Conservation (phyloP, 2,113 vertebrate genomes). For the Orientallactaga bullata region DNA sequence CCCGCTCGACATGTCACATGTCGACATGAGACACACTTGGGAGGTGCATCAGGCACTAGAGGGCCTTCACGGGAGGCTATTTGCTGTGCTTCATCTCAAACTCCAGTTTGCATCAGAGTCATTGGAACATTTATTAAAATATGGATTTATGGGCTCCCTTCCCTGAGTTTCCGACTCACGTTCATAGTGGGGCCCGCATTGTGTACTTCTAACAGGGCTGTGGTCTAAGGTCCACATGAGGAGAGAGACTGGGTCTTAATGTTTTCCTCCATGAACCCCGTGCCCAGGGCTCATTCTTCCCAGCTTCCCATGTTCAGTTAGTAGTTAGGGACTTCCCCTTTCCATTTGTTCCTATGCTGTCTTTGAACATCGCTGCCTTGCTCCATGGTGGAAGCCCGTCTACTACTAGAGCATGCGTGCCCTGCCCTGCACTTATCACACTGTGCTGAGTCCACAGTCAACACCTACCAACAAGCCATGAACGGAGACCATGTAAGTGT, state of each 20-base stretch:
- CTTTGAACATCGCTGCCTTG: not conserved
- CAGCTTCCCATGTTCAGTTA: not conserved
- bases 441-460: conserved; percentile 45
- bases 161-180: not conserved
- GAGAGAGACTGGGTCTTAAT: fast-evolving
- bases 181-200: not conserved
- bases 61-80: fast-evolving
- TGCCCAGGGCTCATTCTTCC: not conserved
- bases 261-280: not conserved
- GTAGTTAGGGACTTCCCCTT: not conserved
- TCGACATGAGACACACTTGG: fast-evolving
- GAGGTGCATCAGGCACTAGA: fast-evolving
- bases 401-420: not conserved
- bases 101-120: too few species aligned
- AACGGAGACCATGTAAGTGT: conserved; percentile 47
- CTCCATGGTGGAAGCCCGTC: not conserved
- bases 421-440: conserved; percentile 14
- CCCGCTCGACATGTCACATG: not conserved
- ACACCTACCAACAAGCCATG: conserved; percentile 29
- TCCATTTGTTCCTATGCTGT: not conserved
- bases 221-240: fast-evolving
- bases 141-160: not conserved
- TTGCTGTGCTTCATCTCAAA: not conserved
- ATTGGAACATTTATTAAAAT: not conserved
- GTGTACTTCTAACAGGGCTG: not conserved